Evolutionary conservation across 2,888 invertebrate species (phyloP).

Genomic region (Pediacus dermestoides): DNA sequence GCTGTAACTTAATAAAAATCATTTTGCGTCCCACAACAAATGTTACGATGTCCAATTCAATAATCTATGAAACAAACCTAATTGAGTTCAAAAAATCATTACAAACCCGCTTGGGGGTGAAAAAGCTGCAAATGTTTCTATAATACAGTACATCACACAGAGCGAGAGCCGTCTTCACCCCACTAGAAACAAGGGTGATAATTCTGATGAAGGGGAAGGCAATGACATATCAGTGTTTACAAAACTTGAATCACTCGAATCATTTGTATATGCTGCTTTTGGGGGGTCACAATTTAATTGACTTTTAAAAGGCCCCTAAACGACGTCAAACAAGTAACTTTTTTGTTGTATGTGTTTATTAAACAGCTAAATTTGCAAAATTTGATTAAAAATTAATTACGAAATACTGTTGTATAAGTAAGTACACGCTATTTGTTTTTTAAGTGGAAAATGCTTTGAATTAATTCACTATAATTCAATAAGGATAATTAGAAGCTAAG

Average conservation of each 20-base stretch:
- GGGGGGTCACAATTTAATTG: slow-evolving; percentile 44
- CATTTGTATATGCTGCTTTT: slow-evolving; percentile 35
- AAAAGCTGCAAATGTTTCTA: slow-evolving; percentile 44
- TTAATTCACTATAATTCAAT: slow-evolving; percentile 26
- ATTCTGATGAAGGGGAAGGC: slow-evolving; percentile 32
- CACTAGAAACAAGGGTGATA: slow-evolving; percentile 15
- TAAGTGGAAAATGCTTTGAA: slow-evolving; percentile 13
- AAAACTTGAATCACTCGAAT: slow-evolving; percentile 46
- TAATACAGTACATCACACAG: slow-evolving; percentile 19
- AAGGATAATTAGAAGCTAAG: slow-evolving; percentile 33
- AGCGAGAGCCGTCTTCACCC: not conserved
- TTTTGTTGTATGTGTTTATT: no score
- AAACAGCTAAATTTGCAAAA: no score
- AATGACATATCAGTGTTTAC: slow-evolving; percentile 45
- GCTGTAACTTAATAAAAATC: slow-evolving; percentile 39
- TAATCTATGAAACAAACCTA: slow-evolving; percentile 48
- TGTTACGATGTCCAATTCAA: slow-evolving; percentile 46
- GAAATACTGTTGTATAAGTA: no score
- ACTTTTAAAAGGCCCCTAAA: no score
- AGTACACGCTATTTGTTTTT: no score
- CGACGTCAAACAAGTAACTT: no score
- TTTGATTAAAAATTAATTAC: no score
- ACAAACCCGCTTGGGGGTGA: slow-evolving; percentile 46
- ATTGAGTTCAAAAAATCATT: slow-evolving; percentile 52
- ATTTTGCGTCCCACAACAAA: slow-evolving; percentile 41